phyloP scores from a whole-genome alignment of 2,888 invertebrate genomes.

The Orgyia antiqua region DNA sequence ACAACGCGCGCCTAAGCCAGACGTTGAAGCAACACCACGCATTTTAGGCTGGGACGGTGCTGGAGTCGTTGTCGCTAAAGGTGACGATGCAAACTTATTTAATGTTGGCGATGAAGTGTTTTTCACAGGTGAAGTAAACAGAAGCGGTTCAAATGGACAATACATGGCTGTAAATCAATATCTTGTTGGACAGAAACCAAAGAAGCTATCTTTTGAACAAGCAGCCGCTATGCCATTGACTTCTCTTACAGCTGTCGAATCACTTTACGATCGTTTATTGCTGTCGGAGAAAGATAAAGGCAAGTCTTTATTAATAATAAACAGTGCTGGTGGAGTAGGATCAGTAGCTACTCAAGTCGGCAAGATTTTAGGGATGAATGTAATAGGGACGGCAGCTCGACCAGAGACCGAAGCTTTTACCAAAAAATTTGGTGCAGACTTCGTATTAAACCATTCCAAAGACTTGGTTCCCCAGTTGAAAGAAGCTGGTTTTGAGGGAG shows the following conservation, averaged over 20 bases:
- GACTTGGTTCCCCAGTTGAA: conserved; percentile 51
- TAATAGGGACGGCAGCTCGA: conserved; percentile 65
- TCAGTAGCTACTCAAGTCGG: conserved; percentile 59
- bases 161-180: conserved; percentile 57
- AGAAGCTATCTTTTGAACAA: conserved; percentile 55
- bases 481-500: conserved; percentile 46
- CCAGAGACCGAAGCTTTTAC: conserved; percentile 49
- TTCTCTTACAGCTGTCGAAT: conserved; percentile 58
- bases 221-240: conserved; percentile 67
- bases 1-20: conserved; percentile 53
- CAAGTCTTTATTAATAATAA: conserved; percentile 55
- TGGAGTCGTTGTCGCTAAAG: conserved; percentile 53
- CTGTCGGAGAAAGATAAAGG: conserved; percentile 56
- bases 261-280: conserved; percentile 50
- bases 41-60: conserved; percentile 66
- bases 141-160: conserved; percentile 58
- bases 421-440: conserved; percentile 44
- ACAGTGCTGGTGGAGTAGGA: conserved; percentile 67
- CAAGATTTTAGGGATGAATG: conserved; percentile 51
- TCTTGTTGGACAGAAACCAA: conserved; percentile 52
- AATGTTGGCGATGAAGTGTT: conserved; percentile 60
- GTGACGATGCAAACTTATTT: conserved; percentile 37
- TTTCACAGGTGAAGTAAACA: conserved; percentile 52
- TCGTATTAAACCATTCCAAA: conserved; percentile 54
- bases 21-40: conserved; percentile 42